phyloP scores from a whole-genome alignment of 2,113 vertebrate species.

The Trematocara macrostoma region DNA sequence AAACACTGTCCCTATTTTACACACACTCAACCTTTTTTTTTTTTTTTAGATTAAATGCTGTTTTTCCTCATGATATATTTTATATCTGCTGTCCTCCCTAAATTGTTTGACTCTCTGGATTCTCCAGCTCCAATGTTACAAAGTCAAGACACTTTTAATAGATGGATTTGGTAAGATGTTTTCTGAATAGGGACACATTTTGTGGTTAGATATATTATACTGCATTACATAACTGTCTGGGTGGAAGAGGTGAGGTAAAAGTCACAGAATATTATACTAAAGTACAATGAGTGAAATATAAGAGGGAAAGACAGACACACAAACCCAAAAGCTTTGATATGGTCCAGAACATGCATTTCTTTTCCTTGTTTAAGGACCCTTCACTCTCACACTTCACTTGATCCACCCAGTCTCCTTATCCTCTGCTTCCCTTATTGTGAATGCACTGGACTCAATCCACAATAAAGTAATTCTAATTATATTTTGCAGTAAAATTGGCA shows the following conservation, averaged over 20 bases:
- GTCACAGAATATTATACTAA: background rate
- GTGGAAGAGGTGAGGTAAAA: background rate
- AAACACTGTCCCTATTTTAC: background rate
- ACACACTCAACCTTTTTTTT: background rate
- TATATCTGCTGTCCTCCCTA: background rate
- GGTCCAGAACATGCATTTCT: conserved; percentile 10
- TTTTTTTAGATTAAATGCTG: background rate
- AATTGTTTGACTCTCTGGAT: background rate
- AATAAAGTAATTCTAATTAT: conserved; percentile 28
- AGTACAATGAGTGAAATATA: background rate
- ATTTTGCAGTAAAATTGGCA: conserved; percentile 9
- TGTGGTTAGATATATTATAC: background rate
- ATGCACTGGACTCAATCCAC: conserved; percentile 7
- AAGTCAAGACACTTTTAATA: background rate
- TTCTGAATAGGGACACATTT: background rate
- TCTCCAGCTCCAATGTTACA: background rate
- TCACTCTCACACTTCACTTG: background rate
- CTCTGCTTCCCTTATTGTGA: conserved; percentile 20
- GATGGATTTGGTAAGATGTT: background rate
- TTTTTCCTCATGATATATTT: background rate
- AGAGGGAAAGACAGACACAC: background rate
- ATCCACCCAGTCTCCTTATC: conserved; percentile 12
- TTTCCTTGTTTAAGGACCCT: conserved; percentile 11
- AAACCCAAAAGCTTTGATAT: conserved; percentile 29
- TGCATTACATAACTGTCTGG: background rate